Percentiles rank a stretch among this genome's conserved stretches.
Conservation (phyloP, 1,140 invertebrate species). For the Aphelinus atriplicis region DNA sequence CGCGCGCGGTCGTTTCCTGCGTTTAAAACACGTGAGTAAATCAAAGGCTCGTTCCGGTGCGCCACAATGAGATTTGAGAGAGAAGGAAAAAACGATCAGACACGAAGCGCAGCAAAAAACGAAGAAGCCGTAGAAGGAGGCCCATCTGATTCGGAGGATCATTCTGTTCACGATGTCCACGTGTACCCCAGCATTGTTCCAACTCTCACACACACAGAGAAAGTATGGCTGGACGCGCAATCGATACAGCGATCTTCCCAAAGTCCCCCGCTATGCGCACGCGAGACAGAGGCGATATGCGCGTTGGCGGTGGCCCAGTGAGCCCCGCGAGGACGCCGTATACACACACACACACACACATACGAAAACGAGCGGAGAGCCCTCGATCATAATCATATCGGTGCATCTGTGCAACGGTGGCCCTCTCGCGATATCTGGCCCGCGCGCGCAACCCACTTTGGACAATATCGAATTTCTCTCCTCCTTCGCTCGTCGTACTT, state of each 20-base stretch:
- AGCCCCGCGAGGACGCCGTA: slow-evolving; percentile 19
- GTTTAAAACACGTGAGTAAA: slow-evolving; percentile 2
- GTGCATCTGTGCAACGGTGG: slow-evolving; percentile 27
- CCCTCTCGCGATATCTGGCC: too few relatives aligned
- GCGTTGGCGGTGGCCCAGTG: too few relatives aligned
- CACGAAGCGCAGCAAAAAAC: too few relatives aligned
- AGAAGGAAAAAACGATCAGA: neutral
- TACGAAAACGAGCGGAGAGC: slow-evolving; percentile 33
- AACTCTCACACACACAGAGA: too few relatives aligned
- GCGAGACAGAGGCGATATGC: too few relatives aligned
- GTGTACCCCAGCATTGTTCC: too few relatives aligned
- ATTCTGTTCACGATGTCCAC: too few relatives aligned
- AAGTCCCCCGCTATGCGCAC: slow-evolving; percentile 41
- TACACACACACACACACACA: too few relatives aligned
- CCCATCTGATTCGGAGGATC: too few relatives aligned
- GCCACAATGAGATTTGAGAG: neutral
- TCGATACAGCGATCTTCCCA: slow-evolving; percentile 57
- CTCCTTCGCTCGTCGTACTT: neutral
- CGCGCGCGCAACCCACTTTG: too few relatives aligned
- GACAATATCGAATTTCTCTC: too few relatives aligned
- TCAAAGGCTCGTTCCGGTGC: neutral
- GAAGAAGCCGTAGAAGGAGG: too few relatives aligned
- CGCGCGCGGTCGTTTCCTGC: slow-evolving; percentile 18
- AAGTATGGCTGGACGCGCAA: slow-evolving; percentile 42
- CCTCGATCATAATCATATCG: slow-evolving; percentile 46